phyloP scores from a whole-genome alignment of 2,113 vertebrate species.

The Poeciliopsis turrubarensis region DNA sequence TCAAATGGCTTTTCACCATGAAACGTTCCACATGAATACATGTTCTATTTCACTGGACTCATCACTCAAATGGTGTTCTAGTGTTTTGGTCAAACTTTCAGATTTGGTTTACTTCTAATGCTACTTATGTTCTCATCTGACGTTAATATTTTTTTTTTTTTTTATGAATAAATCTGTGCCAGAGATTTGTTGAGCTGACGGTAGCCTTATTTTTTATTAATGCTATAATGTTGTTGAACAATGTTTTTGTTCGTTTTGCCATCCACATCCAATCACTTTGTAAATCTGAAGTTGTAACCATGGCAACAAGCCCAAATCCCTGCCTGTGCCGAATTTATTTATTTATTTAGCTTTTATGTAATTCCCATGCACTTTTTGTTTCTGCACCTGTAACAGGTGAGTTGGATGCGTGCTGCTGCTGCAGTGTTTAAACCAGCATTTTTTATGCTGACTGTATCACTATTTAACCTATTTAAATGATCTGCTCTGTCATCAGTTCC shows the following conservation, averaged over 20 bases:
- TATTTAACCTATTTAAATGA: too few species aligned
- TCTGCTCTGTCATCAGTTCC: background rate
- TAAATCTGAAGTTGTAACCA: constrained; percentile 70
- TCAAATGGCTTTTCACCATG: too few species aligned
- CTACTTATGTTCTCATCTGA: too few species aligned
- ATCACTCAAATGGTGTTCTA: too few species aligned
- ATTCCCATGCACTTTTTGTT: constrained; percentile 25
- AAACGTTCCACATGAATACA: too few species aligned
- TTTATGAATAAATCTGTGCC: background rate
- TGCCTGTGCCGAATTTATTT: background rate
- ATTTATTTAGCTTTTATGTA: background rate
- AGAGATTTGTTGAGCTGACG: background rate
- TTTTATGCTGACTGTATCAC: background rate
- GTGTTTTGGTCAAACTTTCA: too few species aligned
- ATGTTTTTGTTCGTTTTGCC: constrained; percentile 6
- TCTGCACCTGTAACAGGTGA: constrained; percentile 10
- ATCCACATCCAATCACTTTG: constrained; percentile 19
- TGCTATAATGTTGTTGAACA: too few species aligned
- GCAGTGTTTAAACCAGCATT: background rate
- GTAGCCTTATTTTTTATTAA: background rate
- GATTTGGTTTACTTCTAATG: too few species aligned
- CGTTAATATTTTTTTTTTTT: too few species aligned
- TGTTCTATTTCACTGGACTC: too few species aligned
- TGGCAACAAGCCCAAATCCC: constrained; percentile 64
- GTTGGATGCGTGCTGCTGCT: background rate